These are phyloP conservation scores for Hyaena hyaena DNA, from an alignment of 2,113 vertebrate species.

Conservation along the genomic window DNA sequence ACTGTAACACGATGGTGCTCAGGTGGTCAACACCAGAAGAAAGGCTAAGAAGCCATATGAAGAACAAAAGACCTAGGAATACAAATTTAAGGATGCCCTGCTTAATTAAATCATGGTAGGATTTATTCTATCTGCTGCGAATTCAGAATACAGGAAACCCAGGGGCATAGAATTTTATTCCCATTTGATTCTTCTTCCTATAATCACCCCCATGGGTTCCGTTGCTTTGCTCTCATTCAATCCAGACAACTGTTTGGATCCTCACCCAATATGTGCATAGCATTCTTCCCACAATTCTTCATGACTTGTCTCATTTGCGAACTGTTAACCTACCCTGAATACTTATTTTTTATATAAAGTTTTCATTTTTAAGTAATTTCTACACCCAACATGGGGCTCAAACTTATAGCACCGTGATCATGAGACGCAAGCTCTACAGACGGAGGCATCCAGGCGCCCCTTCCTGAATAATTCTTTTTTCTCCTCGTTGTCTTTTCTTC, in stretches of 20 bases:
- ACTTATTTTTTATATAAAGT: not conserved
- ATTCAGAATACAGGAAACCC: not conserved
- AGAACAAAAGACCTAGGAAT: not conserved
- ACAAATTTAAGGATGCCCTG: not conserved
- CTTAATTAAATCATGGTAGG: not conserved
- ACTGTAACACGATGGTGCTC: not conserved
- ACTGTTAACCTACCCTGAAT: not conserved
- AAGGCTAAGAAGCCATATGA: not conserved
- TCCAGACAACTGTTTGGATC: not conserved
- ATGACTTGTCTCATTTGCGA: not conserved
- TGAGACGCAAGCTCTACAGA: not conserved
- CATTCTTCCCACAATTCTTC: not conserved
- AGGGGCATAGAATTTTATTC: not conserved
- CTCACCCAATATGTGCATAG: fast-evolving
- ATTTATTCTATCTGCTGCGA: not conserved
- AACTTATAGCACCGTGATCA: not conserved
- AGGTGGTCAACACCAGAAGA: not conserved
- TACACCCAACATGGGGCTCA: not conserved
- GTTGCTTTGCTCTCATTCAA: not conserved
- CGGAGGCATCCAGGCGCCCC: not conserved
- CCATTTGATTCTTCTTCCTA: not conserved
- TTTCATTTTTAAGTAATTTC: not conserved
- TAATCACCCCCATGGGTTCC: fast-evolving
- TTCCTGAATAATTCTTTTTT: not conserved
- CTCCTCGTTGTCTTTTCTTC: not conserved